These are phyloP conservation scores for Heliconius erato DNA, from an alignment of 2,888 invertebrate genomes.

Conservation along the genomic window DNA sequence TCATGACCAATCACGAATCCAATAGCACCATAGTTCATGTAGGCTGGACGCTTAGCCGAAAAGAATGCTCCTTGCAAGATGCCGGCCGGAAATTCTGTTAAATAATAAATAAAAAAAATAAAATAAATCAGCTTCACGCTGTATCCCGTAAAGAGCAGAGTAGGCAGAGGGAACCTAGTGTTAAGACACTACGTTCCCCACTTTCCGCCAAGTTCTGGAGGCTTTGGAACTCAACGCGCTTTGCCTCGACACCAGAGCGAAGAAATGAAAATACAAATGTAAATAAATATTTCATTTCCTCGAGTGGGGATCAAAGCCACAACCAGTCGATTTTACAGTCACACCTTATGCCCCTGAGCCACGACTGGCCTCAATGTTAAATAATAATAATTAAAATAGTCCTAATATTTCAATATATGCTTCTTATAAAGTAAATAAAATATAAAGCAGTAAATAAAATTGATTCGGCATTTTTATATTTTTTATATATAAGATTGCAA, in stretches of 20 bases:
- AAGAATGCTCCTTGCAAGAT: constrained; percentile 97
- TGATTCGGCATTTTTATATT: background rate
- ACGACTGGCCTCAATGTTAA: background rate
- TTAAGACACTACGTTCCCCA: too few relatives aligned
- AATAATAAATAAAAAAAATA: background rate
- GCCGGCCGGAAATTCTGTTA: constrained; percentile 95
- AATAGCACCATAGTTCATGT: constrained; percentile 96
- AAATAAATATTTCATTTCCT: too few relatives aligned
- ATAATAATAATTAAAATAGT: background rate
- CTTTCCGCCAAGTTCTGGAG: too few relatives aligned
- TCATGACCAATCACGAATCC: constrained; percentile 97
- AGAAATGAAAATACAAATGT: too few relatives aligned
- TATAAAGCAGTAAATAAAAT: background rate
- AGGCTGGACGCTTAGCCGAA: constrained; percentile 93
- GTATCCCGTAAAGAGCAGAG: too few relatives aligned
- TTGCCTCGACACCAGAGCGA: too few relatives aligned
- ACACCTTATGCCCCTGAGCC: too few relatives aligned
- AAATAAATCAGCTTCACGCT: background rate
- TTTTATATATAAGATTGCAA: constrained; percentile 54
- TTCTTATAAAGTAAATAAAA: too few relatives aligned
- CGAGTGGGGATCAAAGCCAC: too few relatives aligned
- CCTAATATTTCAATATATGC: background rate
- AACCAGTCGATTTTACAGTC: too few relatives aligned
- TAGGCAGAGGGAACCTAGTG: too few relatives aligned
- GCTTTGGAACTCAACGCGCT: too few relatives aligned